Base-by-base conservation (phyloP, 2,797 vertebrate genomes). In the Melanotaenia trifasciata region DNA sequence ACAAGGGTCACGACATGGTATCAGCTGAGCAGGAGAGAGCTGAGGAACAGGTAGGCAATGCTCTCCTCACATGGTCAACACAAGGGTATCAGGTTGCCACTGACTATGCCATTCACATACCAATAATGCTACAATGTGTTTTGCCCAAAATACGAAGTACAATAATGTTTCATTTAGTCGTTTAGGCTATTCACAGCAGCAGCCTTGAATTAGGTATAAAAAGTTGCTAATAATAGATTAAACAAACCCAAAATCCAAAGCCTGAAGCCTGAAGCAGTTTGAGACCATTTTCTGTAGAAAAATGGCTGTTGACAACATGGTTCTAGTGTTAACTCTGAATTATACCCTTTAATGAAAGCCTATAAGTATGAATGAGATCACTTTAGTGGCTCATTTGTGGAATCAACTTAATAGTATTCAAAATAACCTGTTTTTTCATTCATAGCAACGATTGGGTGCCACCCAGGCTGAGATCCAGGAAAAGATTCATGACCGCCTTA, bases 1-100 rank as follows among this genome's bases (percentile, higher is more conserved):
- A 99, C 90, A 98, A 98, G 92, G 97, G 97, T 65, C 98, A 99
- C 64, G 96, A 97, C 93, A 97, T 98, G 13, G 97, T 99, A 82
- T 97, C 98, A 0, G 97, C 98, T 20, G 98, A 99, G 81, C 96
- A 97, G 47, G 97, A 98, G 93, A 96, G 98, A 70, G 94, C 96
- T 0, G 97, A 98, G 0, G 98, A 98, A 87, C 86, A 90, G 85
- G 90, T 93, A 58, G 9, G 84, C 14, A 22, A 61, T 16, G 7
- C 3, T 57, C 51, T 30, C 36, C 13, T 70, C 18, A 20, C 5
- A 16, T 16, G 0, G 3, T 36, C 59, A 43, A 28, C 6, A 11
- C 14, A 40, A 20, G 24, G 45, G 58, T 50, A 28, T 59, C 24
- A 13, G 18, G 13, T 30, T 16, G 59, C 35, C 30, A 51, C 20